Base-by-base conservation (phyloP, 1,140 invertebrate species). In the Trichonephila clavipes region DNA sequence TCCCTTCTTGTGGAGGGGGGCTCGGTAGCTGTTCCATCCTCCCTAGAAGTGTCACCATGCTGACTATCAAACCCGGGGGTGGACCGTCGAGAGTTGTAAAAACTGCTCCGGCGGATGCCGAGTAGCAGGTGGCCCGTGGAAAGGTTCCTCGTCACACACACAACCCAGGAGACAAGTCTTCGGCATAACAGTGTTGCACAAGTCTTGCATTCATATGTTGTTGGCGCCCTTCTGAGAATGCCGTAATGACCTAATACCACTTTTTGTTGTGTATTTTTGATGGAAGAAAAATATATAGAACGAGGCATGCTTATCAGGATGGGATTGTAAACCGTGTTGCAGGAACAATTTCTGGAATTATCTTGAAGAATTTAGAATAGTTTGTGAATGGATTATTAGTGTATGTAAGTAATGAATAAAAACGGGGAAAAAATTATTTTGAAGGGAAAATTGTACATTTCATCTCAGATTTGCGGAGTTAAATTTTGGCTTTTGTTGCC, bases 111-210 rank as follows among this genome's bases (percentile, higher is more conserved):
- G 81, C 69, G 81, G 81, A 91, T 91, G 59, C 90, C 90, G n/a
- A 51, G 40, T 10, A 91, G 90, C 90, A 91, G 90, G 90, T 91
- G 90, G 90, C 90, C 90, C 90, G 61, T 91, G 90, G 90, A 83
- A 62, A 83, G 59, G 72, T 69, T 69, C 24, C 61, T 62, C 19
- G 66, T 69, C 66, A n/a, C n/a, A n/a, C n/a, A n/a, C n/a, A n/a
- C n/a, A 69, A 69, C n/a, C n/a, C 66, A 4, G 28, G n/a, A 69
- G 72, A 40, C 72, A 77, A 77, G 59, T 28, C 8, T 61, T 34
- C 4, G 8, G 14, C 28, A 28, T n/a, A 18, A 72, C 62, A 14
- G 34, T 24, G 40, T 40, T 14, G 34, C 59, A 91, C 59, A 91
- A 82, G 90, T 40, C 88, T n/a, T n/a, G 88, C 66, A 81, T 88